Evolutionary conservation across 2,797 vertebrate genomes (phyloP).

Genomic region (Tapera naevia): DNA sequence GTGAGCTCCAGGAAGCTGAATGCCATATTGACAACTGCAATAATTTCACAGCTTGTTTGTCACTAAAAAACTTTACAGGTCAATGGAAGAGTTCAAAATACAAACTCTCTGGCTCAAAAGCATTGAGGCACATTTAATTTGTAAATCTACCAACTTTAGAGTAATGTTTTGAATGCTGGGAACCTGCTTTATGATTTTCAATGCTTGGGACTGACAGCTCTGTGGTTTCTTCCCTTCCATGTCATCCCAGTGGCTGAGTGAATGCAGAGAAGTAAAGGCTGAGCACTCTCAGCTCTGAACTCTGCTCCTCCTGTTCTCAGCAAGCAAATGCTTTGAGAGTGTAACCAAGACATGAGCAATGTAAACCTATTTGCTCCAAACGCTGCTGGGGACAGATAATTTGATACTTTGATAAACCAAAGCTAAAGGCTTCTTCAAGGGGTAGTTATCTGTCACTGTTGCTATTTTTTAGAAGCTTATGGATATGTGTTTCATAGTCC

Average conservation of each 20-base stretch:
- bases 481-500: background rate
- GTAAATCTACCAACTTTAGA: background rate
- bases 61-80: background rate
- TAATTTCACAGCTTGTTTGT: background rate
- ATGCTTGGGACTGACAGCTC: background rate
- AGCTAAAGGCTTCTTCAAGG: background rate
- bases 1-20: background rate
- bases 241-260: background rate
- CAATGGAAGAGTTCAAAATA: background rate
- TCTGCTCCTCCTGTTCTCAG: background rate
- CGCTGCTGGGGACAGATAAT: background rate
- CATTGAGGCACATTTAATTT: background rate
- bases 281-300: background rate
- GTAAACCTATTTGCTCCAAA: background rate
- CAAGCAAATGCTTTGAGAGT: accelerated
- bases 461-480: background rate
- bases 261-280: background rate
- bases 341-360: background rate
- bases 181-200: background rate
- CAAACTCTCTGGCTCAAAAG: background rate
- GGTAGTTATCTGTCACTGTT: background rate
- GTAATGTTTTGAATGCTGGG: background rate
- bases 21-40: background rate
- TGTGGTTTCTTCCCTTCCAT: background rate
- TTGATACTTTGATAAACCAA: background rate